Conservation (phyloP, 35 echinoderm and acorn worm species). For the Nesometra sesokonis region DNA sequence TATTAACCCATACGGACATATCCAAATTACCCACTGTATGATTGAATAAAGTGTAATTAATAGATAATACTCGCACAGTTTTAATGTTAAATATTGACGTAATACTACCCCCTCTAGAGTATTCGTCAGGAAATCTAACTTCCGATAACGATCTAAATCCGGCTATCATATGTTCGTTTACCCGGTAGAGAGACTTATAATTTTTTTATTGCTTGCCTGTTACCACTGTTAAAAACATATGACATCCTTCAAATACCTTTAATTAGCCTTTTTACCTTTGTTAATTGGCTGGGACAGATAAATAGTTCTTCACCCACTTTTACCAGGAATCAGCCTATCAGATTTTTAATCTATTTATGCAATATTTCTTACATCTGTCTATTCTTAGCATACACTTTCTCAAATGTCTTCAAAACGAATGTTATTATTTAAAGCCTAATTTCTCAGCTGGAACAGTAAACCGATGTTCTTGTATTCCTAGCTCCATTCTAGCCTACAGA, state of each 20-base stretch:
- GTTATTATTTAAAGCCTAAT: neutral
- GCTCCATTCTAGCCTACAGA: neutral
- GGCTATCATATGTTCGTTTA: neutral
- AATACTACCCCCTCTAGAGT: neutral
- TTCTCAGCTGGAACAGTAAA: neutral
- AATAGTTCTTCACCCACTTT: neutral
- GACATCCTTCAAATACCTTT: neutral
- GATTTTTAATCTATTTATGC: neutral
- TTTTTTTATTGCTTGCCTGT: too few relatives aligned
- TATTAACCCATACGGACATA: neutral
- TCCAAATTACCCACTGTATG: neutral
- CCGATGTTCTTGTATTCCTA: neutral
- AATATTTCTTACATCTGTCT: neutral
- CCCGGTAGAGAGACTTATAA: too few relatives aligned
- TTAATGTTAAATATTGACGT: neutral
- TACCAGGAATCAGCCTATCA: neutral
- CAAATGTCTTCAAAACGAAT: neutral
- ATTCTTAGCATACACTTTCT: neutral
- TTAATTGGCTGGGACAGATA: neutral
- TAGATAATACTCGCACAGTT: neutral
- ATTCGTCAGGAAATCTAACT: neutral
- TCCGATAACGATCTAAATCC: neutral
- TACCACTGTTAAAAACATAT: neutral
- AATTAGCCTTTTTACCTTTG: neutral
- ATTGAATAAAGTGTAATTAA: neutral